Evolutionary conservation across 2,797 vertebrate genomes (phyloP), one percentile per base, ranked within the genome.

Genomic region (Mormyrus hasselquistii): DNA sequence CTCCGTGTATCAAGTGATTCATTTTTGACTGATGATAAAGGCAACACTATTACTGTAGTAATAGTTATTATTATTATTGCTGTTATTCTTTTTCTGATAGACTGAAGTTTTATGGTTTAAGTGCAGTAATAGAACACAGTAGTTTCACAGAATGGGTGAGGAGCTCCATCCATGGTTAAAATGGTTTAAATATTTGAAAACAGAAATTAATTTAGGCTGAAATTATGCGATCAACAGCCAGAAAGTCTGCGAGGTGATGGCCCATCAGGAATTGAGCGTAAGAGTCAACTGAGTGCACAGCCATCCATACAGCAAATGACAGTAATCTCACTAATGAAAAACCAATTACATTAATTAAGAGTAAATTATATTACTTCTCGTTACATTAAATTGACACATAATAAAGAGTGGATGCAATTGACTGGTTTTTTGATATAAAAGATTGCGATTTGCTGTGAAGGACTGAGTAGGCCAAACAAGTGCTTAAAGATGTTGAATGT

Each of bases 281-380:
- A 29, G 9, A 69, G 69, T 19, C 34, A 7, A 19, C 38, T 7
- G 5, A 44, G 34, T 16, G 1, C 4, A 1, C 38, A n/a, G 0
- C 16, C 73, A 79, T 82, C 38, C 41, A 82, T 47, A 82, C 41
- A 9, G 5, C 41, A n/a, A 82, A 47, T 82, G 76, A 82, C 41
- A 82, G 76, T n/a, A 82, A 82, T 82, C 41, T 47, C 76, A 47
- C 76, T 82, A 82, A 82, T 82, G 41, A 82, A 41, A 82, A 82
- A n/a, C 76, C 76, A 82, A 82, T 82, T 79, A 79, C 73, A 44
- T n/a, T 34, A 44, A 79, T 79, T 47, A 34, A 79, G 38, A 82
- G 76, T 47, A 10, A 82, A 82, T 82, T 82, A 47, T n/a, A 82
- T 47, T 44, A 82, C 41, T 44, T 47, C n/a, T 47, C 38, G 47